phyloP scores from a whole-genome alignment of 2,888 invertebrate genomes.

The Oscheius sp. region DNA sequence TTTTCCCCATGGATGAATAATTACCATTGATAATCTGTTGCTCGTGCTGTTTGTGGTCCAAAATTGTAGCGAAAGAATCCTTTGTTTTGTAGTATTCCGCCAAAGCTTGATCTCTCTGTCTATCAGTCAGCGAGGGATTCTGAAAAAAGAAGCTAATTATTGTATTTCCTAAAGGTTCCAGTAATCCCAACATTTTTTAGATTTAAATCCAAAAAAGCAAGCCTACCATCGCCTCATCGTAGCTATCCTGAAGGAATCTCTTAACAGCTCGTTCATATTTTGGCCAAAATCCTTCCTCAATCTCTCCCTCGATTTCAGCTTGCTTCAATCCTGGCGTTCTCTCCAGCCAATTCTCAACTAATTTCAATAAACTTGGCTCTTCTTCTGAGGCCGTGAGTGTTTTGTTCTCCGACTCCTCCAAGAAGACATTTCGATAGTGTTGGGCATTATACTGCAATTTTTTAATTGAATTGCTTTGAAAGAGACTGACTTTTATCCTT shows the following conservation, averaged over 20 bases:
- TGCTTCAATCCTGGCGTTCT: conserved; percentile 88
- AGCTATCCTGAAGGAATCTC: conserved; percentile 76
- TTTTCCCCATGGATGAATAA: neutral
- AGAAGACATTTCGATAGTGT: conserved; percentile 75
- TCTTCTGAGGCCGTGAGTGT: conserved; percentile 74
- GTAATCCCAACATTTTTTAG: neutral
- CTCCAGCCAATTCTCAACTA: conserved; percentile 82
- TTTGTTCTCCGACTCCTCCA: conserved; percentile 33
- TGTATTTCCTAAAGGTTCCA: too few relatives aligned
- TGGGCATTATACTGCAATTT: conserved; percentile 83
- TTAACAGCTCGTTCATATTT: conserved; percentile 79
- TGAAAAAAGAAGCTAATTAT: conserved; percentile 64
- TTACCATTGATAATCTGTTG: conserved; percentile 82
- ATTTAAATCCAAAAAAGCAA: neutral
- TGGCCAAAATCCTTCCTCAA: conserved; percentile 91
- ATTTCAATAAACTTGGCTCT: conserved; percentile 84
- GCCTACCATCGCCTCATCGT: conserved; percentile 68
- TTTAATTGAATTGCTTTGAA: neutral
- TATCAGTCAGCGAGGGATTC: conserved; percentile 77
- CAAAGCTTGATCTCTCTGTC: conserved; percentile 68
- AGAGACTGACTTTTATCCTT: conserved; percentile 39
- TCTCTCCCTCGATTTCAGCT: conserved; percentile 58
- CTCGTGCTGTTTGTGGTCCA: conserved; percentile 81
- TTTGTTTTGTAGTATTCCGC: conserved; percentile 75
- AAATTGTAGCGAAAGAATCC: conserved; percentile 57